A percentile compares a stretch with the other conserved stretches of the same genome.
Conservation (phyloP, 2,113 vertebrate genomes). For the Myiozetetes cayanensis region DNA sequence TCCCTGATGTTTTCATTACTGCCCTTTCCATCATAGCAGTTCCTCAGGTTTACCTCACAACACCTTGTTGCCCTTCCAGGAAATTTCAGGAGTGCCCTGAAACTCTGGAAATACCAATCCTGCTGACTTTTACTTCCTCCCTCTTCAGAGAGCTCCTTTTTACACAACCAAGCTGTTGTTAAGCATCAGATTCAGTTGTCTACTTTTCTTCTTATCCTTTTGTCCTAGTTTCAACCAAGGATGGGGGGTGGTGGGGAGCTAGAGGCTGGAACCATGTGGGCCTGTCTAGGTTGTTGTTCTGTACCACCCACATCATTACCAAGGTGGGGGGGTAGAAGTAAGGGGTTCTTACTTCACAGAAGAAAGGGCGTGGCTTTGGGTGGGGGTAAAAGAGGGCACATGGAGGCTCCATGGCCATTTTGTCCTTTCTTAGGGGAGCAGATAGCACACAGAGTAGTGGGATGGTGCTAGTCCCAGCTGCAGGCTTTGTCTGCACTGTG, state of each 20-base stretch:
- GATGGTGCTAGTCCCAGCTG: neutral
- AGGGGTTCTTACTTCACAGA: neutral
- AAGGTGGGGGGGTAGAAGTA: neutral
- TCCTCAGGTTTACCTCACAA: neutral
- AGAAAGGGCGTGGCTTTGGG: neutral
- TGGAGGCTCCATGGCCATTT: neutral
- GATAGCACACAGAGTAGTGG: neutral
- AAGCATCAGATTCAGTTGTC: neutral
- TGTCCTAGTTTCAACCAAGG: neutral
- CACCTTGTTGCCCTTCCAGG: neutral
- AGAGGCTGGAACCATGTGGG: neutral
- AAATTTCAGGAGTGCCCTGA: neutral
- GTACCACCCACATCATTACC: neutral
- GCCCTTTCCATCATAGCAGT: neutral
- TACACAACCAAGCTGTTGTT: neutral
- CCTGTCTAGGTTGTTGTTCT: neutral
- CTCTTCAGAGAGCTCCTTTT: neutral
- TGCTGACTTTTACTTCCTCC: neutral
- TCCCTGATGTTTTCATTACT: neutral
- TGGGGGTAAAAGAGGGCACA: neutral
- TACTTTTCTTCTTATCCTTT: neutral
- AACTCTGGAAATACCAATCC: neutral
- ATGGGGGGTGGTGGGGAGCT: accelerated
- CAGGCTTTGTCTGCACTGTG: neutral
- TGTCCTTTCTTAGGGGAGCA: neutral